Conservation (phyloP, 2,113 vertebrate species). For the Semnornis frantzii region DNA sequence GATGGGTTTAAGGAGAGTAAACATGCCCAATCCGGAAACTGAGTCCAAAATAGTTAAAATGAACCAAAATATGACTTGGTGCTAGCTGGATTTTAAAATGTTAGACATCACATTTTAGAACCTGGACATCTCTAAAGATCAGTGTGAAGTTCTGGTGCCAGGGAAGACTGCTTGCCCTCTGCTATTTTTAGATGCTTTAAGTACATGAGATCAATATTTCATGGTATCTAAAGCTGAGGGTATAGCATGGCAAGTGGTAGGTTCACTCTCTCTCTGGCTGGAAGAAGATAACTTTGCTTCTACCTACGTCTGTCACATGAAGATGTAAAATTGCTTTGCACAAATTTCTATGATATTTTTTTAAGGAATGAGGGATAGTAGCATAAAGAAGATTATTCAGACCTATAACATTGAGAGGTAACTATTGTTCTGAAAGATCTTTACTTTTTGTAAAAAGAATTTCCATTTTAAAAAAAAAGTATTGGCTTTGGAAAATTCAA, state of each 20-base stretch:
- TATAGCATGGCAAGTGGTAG: background rate
- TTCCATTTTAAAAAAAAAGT: background rate
- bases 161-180: background rate
- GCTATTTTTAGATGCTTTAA: background rate
- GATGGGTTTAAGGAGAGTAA: background rate
- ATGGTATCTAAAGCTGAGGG: background rate
- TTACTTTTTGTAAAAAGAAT: background rate
- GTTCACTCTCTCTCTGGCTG: background rate
- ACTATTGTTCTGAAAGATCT: background rate
- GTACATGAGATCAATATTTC: slow-evolving; percentile 6
- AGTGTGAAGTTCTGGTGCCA: background rate
- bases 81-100: background rate
- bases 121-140: background rate
- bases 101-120: background rate
- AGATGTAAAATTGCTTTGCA: background rate
- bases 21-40: background rate
- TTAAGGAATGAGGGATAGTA: background rate
- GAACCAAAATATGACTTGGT: background rate
- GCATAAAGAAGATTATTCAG: background rate
- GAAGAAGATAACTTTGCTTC: background rate
- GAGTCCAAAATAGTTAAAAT: background rate
- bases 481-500: background rate
- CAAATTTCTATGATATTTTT: background rate
- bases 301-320: background rate
- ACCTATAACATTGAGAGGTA: background rate